These are phyloP conservation scores for Notocelia uddmanniana DNA, from an alignment of 2,888 invertebrate genomes.

Conservation along the genomic window DNA sequence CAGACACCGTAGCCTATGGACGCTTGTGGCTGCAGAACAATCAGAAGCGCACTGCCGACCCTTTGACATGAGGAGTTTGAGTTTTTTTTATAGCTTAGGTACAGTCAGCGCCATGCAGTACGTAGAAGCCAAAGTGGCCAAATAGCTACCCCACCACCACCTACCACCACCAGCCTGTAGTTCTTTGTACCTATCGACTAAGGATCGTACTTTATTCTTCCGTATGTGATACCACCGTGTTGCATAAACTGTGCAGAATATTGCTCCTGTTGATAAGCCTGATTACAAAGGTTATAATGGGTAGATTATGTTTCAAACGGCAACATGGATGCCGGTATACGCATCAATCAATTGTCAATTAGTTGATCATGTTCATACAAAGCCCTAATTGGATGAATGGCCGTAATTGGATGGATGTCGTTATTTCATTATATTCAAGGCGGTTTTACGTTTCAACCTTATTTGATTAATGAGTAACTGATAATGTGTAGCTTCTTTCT, in stretches of 20 bases:
- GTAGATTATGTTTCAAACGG: background rate
- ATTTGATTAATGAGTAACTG: background rate
- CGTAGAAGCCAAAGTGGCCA: no score
- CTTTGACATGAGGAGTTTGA: no score
- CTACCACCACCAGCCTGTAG: no score
- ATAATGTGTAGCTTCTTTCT: background rate
- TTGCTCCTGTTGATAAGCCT: background rate
- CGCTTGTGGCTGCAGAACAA: no score
- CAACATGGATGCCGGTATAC: background rate
- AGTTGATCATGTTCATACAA: slow-evolving; percentile 3
- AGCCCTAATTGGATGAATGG: slow-evolving; percentile 13
- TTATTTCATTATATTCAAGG: background rate
- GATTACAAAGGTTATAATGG: background rate
- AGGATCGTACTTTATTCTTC: no score
- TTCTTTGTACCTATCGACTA: no score
- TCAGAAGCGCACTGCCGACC: no score
- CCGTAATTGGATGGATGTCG: slow-evolving; percentile 18
- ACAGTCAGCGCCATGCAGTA: no score
- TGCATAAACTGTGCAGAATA: background rate
- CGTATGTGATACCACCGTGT: background rate
- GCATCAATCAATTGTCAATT: slow-evolving; percentile 17
- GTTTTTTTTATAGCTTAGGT: no score
- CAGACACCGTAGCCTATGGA: no score
- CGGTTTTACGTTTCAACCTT: background rate
- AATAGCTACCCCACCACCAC: no score